Evolutionary conservation across 2,113 vertebrate species (phyloP).

Genomic region (Scophthalmus maximus): DNA sequence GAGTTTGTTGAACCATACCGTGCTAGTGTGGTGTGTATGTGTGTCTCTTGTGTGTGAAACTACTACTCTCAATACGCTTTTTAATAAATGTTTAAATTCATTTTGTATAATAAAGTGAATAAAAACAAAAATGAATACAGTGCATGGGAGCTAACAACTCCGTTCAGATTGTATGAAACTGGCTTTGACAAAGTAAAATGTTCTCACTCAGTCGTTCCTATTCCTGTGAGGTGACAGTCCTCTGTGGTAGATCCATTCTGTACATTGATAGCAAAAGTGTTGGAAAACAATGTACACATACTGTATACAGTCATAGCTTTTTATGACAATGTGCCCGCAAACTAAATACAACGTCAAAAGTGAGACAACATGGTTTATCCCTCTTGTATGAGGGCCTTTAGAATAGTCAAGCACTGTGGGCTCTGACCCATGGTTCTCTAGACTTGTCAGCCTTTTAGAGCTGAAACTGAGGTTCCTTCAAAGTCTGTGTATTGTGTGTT

Average conservation of each 20-base stretch:
- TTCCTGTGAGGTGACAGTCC: slow-evolving; percentile 42
- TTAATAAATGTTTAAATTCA: slow-evolving; percentile 50
- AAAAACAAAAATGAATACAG: slow-evolving; percentile 70
- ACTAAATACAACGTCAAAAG: slow-evolving; percentile 56
- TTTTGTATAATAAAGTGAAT: slow-evolving; percentile 71
- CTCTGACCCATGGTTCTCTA: slow-evolving; percentile 41
- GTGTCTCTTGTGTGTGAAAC: slow-evolving; percentile 43
- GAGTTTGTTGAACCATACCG: slow-evolving; percentile 44
- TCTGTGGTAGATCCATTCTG: slow-evolving; percentile 49
- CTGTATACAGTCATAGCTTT: slow-evolving; percentile 60
- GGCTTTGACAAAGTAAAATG: slow-evolving; percentile 52
- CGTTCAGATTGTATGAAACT: slow-evolving; percentile 63
- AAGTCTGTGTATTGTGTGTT: slow-evolving; percentile 44
- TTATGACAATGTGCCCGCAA: slow-evolving; percentile 67
- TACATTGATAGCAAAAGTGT: slow-evolving; percentile 58
- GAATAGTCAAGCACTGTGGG: slow-evolving; percentile 37
- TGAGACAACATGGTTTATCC: slow-evolving; percentile 50
- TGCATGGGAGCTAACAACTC: slow-evolving; percentile 69
- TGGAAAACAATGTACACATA: slow-evolving; percentile 54
- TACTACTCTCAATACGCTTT: slow-evolving; percentile 51
- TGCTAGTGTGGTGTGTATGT: slow-evolving; percentile 32
- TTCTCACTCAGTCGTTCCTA: slow-evolving; percentile 32
- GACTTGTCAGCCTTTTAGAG: slow-evolving; percentile 27
- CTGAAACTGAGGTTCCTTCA: slow-evolving; percentile 50
- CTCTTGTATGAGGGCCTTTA: slow-evolving; percentile 47